Evolutionary conservation across 2,888 invertebrate genomes (phyloP).

Genomic region (Macrosoma leucophasiata): DNA sequence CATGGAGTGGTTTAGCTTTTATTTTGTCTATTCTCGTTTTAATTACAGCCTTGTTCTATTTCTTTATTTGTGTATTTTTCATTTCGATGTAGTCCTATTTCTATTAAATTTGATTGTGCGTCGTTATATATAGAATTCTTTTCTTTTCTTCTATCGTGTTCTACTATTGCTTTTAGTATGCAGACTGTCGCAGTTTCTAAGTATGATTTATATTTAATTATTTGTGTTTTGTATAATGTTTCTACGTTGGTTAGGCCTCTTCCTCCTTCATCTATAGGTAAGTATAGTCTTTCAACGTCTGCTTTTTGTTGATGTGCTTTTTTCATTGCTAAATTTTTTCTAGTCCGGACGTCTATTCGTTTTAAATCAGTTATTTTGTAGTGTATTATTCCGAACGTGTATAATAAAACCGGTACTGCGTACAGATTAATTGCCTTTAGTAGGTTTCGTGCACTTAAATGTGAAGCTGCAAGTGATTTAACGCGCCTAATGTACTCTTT

Average conservation of each 20-base stretch:
- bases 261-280: conserved; percentile 4
- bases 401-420: not conserved
- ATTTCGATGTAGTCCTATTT: conserved; percentile 4
- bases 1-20: conserved; percentile 5
- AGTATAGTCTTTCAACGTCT: conserved; percentile 14
- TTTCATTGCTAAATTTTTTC: conserved; percentile 13
- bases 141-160: conserved; percentile 2
- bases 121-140: conserved; percentile 2
- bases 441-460: conserved; percentile 4
- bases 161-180: conserved; percentile 2
- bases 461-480: conserved; percentile 3
- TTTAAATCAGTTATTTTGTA: conserved; percentile 13
- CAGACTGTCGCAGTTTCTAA: not conserved
- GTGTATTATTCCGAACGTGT: conserved; percentile 3
- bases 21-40: conserved; percentile 1
- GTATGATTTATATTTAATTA: conserved; percentile 1
- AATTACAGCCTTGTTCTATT: too few species aligned
- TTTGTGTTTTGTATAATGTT: conserved; percentile 2
- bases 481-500: conserved; percentile 14
- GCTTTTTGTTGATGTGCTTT: conserved; percentile 19
- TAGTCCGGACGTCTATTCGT: conserved; percentile 13
- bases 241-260: too few species aligned
- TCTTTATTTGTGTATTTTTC: conserved; percentile 1
- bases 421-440: too few species aligned
- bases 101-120: too few species aligned